phyloP scores from a whole-genome alignment of 2,888 invertebrate species.

The Acanthoscelides obtectus region DNA sequence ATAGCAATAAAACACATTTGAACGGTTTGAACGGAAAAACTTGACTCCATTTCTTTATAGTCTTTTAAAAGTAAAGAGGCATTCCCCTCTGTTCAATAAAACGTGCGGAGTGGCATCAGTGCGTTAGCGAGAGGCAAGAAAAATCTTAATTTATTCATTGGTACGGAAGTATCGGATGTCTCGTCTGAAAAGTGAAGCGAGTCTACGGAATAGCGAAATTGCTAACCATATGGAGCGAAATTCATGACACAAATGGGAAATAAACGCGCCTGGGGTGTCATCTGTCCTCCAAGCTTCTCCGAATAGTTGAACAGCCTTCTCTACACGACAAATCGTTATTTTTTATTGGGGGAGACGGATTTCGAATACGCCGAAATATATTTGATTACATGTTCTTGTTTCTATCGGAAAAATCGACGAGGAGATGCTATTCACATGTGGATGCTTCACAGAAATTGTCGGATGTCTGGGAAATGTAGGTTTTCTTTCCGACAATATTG shows the following conservation, averaged over 20 bases:
- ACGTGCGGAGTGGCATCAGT: neutral
- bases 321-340: constrained; percentile 22
- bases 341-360: constrained; percentile 20
- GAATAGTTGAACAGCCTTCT: constrained; percentile 13
- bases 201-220: neutral
- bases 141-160: neutral
- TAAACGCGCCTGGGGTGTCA: constrained; percentile 28
- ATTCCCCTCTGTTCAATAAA: neutral
- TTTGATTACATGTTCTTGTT: neutral
- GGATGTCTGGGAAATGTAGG: neutral
- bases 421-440: neutral
- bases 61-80: neutral
- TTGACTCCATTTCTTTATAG: too few relatives aligned
- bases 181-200: neutral
- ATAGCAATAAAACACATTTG: too few relatives aligned
- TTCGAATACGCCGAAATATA: constrained; percentile 12
- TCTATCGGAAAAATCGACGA: neutral
- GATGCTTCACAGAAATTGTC: neutral
- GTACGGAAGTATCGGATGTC: neutral
- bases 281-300: constrained; percentile 20
- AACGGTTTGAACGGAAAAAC: too few relatives aligned
- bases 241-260: constrained; percentile 33
- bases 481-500: neutral
- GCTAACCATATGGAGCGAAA: constrained; percentile 25
- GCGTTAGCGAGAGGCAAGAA: neutral